These are phyloP conservation scores for Procambarus virginalis DNA, from an alignment of 1,140 invertebrate genomes.

Conservation along the genomic window DNA sequence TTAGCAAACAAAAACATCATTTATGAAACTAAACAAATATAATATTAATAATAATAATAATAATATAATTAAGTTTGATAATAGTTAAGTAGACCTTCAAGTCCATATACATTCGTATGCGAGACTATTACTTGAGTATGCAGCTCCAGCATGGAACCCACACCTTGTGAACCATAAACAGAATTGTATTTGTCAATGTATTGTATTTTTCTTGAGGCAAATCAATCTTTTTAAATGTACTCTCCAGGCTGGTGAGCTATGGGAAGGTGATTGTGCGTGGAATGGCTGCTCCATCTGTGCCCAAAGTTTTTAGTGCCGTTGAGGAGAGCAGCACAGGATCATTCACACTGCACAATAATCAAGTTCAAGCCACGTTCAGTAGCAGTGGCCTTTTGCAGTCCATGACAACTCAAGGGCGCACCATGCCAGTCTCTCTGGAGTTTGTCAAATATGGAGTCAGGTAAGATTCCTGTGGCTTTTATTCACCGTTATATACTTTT, in stretches of 20 bases:
- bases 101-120: too few relatives aligned
- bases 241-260: conserved; percentile 28
- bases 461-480: conserved; percentile 7
- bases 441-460: conserved; percentile 66
- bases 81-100: too few relatives aligned
- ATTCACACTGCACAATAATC: conserved; percentile 12
- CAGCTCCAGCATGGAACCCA: too few relatives aligned
- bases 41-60: too few relatives aligned
- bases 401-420: conserved; percentile 32
- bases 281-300: background rate
- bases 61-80: too few relatives aligned
- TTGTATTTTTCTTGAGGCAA: too few relatives aligned
- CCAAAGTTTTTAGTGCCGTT: conserved; percentile 19
- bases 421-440: conserved; percentile 25
- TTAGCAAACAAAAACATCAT: too few relatives aligned
- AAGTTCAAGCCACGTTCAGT: conserved; percentile 37
- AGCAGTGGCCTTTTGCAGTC: conserved; percentile 45
- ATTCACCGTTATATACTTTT: background rate
- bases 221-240: background rate
- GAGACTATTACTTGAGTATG: too few relatives aligned
- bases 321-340: conserved; percentile 12
- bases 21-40: too few relatives aligned
- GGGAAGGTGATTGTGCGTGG: conserved; percentile 17
- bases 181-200: too few relatives aligned
- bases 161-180: too few relatives aligned